A percentile compares a stretch with the other conserved stretches of the same genome.
Conservation (phyloP, 1,140 invertebrate species). For the Heliothis subflexa region DNA sequence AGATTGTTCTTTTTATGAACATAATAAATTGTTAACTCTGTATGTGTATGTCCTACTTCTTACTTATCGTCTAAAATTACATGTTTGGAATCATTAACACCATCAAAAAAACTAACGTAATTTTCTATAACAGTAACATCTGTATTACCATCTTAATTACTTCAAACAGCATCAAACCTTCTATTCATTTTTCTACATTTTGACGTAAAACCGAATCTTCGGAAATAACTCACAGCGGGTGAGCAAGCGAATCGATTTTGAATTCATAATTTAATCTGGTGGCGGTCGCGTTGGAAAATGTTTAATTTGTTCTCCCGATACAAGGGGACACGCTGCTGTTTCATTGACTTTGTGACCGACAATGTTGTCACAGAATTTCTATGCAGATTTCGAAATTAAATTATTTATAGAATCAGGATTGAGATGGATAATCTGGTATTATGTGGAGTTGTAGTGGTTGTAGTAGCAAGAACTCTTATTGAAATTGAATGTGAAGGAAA, state of each 20-base stretch:
- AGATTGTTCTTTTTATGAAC: background rate
- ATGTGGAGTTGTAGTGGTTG: background rate
- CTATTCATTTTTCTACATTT: background rate
- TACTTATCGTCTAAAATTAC: background rate
- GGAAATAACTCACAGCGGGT: slow-evolving; percentile 65
- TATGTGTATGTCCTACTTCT: background rate
- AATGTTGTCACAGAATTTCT: slow-evolving; percentile 12
- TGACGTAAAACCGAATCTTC: slow-evolving; percentile 48
- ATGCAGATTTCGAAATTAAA: slow-evolving; percentile 23
- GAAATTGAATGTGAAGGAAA: too few relatives aligned
- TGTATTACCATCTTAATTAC: background rate
- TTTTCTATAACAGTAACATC: background rate
- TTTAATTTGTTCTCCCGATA: slow-evolving; percentile 67
- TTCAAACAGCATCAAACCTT: background rate
- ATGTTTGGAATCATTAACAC: background rate
- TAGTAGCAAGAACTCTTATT: too few relatives aligned
- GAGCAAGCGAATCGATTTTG: slow-evolving; percentile 67
- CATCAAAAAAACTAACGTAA: background rate
- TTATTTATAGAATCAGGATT: slow-evolving; percentile 1
- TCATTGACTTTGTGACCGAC: slow-evolving; percentile 48
- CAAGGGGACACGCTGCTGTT: slow-evolving; percentile 56
- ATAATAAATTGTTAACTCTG: background rate
- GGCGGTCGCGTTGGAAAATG: slow-evolving; percentile 62
- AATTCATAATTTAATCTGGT: slow-evolving; percentile 78
- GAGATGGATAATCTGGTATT: slow-evolving; percentile 2